These are phyloP conservation scores for Cheilosia vernalis DNA, from an alignment of 2,888 invertebrate genomes.

Conservation along the genomic window DNA sequence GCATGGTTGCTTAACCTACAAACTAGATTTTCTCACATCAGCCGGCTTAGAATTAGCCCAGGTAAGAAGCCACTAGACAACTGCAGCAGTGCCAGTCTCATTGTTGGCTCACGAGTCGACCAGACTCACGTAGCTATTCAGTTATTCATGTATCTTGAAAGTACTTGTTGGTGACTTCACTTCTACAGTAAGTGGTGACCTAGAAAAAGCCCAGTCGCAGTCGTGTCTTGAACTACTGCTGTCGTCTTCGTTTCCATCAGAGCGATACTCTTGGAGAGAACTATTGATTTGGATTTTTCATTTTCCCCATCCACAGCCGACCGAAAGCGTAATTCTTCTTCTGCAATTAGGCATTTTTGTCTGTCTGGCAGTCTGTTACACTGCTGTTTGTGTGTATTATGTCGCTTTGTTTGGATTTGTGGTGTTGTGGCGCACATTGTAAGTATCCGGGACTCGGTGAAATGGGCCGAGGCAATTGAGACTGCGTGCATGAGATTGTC, in stretches of 20 bases:
- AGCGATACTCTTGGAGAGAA: conserved; percentile 30
- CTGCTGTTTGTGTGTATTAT: conserved; percentile 22
- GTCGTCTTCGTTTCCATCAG: conserved; percentile 28
- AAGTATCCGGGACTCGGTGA: conserved; percentile 56
- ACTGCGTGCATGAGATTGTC: conserved; percentile 27
- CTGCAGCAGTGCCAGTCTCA: conserved; percentile 41
- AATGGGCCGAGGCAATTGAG: conserved; percentile 63
- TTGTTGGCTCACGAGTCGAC: conserved; percentile 45
- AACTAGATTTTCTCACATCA: conserved; percentile 68
- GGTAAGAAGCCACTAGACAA: conserved; percentile 41
- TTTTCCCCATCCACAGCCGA: conserved; percentile 12
- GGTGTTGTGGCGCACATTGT: conserved; percentile 37
- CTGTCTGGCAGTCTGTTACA: conserved; percentile 23
- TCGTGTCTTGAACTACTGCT: conserved; percentile 39
- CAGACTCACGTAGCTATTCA: conserved; percentile 15
- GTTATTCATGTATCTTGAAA: conserved; percentile 38
- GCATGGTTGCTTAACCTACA: conserved; percentile 65
- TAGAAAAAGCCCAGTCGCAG: conserved; percentile 53
- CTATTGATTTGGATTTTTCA: conserved; percentile 61
- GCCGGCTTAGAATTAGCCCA: conserved; percentile 61
- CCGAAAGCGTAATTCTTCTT: conserved; percentile 35
- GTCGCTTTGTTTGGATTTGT: conserved; percentile 38
- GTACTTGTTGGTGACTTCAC: conserved; percentile 68
- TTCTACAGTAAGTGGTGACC: conserved; percentile 56
- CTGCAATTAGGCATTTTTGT: conserved; percentile 37